Evolutionary conservation across 2,888 invertebrate genomes (phyloP), one percentile per base, ranked within the genome.

Genomic region (Antheraea assamensis): DNA sequence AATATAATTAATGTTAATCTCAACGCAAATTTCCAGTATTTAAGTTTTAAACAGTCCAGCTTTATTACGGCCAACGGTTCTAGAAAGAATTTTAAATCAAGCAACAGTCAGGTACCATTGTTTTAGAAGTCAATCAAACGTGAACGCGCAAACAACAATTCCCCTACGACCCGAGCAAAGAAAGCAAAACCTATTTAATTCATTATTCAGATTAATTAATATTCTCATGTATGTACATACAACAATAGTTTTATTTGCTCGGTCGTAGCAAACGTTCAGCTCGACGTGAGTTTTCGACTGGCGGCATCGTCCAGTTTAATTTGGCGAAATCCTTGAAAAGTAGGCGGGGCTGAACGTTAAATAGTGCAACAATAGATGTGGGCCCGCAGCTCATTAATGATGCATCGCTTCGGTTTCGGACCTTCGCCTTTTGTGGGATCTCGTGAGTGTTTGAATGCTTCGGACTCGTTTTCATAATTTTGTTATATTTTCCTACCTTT

Each of bases 321-420:
- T 91, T 87, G 80, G 83, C 81, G 80, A 86, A 85, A 85, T 87
- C 85, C 87, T 84, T 78, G 74, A 78, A 77, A 68, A 75, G 76
- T 78, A 24, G 81, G 83, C 83, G 82, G 80, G 87, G 87, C 86
- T 88, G 86, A 89, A 89, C 85, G 90, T 91, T 90, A 92, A 93
- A 92, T 92, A 92, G 90, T 92, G 90, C 87, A 88, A 94, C 94
- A 94, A 93, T 93, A 90, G 90, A 89, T 86, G 89, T 89, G 90
- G 90, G 85, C 86, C 83, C 86, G 79, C 75, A 75, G 80, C 77
- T 86, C 90, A 92, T 93, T 92, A 94, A 92, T 87, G 88, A 92
- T 94, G 90, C 88, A 94, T 82, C 80, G 78, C 77, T 86, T 87
- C 85, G 87, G 87, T 81, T 87, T 87, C 87, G 90, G 91, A 91